Base-by-base conservation (phyloP, 2,797 vertebrate genomes). In the Gymnopithys bicolor region DNA sequence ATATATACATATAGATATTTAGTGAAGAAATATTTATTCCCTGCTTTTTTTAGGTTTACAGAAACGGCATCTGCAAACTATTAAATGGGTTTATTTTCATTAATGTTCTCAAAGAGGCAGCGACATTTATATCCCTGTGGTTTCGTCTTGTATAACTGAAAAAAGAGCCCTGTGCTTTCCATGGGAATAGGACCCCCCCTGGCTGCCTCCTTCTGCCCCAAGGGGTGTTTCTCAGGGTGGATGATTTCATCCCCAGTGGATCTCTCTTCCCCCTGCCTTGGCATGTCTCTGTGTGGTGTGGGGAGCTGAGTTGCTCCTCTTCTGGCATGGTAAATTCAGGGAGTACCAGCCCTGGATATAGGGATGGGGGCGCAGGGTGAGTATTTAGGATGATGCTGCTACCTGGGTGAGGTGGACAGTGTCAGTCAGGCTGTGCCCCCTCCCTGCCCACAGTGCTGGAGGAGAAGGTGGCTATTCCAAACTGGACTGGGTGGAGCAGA, bases 81-180 rank as follows among this genome's bases (percentile, higher is more conserved):
- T 98, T 98, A 98, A 63, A 95, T 75, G 10, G 41, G 95, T 96
- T 97, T 98, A 96, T 97, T 98, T 98, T 97, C 90, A 96, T 97
- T 90, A 87, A 92, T 94, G 92, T 64, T 86, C 96, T 93, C 85
- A 62, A 94, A 95, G 96, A 97, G 97, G 97, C 97, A 96, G 89
- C 15, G 83, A 96, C 95, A 95, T 67, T 96, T 97, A 96, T 97
- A 87, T 94, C 97, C 94, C 90, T 87, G 89, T 59, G 87, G 96
- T 94, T 97, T 82, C 39, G 33, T 39, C 90, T 95, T 93, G 83
- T 92, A 46, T 59, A 90, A 74, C 92, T 0, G 48, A 58, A 90
- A 93, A 94, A 95, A 92, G 87, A 94, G 93, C 96, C 87, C 78
- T 77, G 62, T 7, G 52, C 73, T 93, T 96, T 90, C 95, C 81